phyloP scores from a whole-genome alignment of 1,140 invertebrate species.

The Hypothenemus hampei region DNA sequence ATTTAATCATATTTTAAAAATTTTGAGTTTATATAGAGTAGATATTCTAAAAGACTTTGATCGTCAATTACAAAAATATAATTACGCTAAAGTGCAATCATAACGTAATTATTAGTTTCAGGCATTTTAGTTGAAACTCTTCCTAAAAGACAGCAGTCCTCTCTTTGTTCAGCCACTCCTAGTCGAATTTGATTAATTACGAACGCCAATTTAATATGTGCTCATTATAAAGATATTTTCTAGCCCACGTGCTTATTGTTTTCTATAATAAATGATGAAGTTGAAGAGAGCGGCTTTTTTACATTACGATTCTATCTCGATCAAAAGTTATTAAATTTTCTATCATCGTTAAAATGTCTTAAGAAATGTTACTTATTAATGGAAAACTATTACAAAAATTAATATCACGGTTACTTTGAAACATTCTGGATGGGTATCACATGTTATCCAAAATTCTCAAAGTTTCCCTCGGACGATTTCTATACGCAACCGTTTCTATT shows the following conservation, averaged over 20 bases:
- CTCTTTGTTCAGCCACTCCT: conserved; percentile 2
- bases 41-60: neutral
- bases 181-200: conserved; percentile 6
- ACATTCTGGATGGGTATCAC: too few relatives aligned
- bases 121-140: neutral
- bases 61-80: neutral
- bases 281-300: neutral
- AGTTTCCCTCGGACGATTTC: too few relatives aligned
- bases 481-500: too few relatives aligned
- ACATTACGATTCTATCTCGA: neutral
- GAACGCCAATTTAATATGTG: conserved; percentile 2
- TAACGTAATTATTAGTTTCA: too few relatives aligned
- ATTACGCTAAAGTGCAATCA: neutral
- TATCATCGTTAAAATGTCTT: too few relatives aligned
- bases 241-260: conserved; percentile 7
- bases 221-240: conserved; percentile 3
- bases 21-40: neutral
- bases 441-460: too few relatives aligned
- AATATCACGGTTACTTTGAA: too few relatives aligned
- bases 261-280: neutral
- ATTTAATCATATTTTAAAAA: neutral
- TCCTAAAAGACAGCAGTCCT: neutral
- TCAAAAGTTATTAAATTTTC: too few relatives aligned
- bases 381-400: too few relatives aligned
- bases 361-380: too few relatives aligned